phyloP scores from a whole-genome alignment of 2,113 vertebrate species.

The Clinocottus analis region DNA sequence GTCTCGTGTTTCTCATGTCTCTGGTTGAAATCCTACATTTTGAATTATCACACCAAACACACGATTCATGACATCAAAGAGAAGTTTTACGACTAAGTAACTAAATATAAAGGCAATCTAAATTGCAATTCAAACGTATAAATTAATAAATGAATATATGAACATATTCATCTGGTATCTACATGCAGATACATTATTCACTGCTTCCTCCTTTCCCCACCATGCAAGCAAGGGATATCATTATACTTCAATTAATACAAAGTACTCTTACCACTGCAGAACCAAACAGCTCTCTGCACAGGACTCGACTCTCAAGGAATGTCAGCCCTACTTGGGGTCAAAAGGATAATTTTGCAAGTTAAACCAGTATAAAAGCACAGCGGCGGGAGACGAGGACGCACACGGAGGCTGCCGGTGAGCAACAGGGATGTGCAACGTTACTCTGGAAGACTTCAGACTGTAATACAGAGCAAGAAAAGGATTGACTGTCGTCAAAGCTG shows the following conservation, averaged over 20 bases:
- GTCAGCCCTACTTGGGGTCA: slow-evolving; percentile 79
- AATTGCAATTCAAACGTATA: slow-evolving; percentile 68
- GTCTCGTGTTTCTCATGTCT: neutral
- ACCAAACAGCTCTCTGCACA: slow-evolving; percentile 47
- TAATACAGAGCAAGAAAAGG: slow-evolving; percentile 8
- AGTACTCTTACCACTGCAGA: slow-evolving; percentile 79
- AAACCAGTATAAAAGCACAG: slow-evolving; percentile 78
- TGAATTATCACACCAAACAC: slow-evolving; percentile 7
- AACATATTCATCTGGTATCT: slow-evolving; percentile 77
- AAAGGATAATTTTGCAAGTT: slow-evolving; percentile 79
- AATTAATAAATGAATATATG: slow-evolving; percentile 82
- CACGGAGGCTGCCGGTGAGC: slow-evolving; percentile 32
- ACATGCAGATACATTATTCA: slow-evolving; percentile 79
- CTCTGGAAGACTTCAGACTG: slow-evolving; percentile 8
- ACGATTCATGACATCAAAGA: neutral
- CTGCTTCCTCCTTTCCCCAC: slow-evolving; percentile 50
- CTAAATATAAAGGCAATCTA: slow-evolving; percentile 44
- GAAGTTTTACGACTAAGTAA: slow-evolving; percentile 4
- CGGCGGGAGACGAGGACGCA: slow-evolving; percentile 55
- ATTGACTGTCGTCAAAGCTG: slow-evolving; percentile 15
- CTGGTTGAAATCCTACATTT: neutral
- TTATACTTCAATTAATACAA: slow-evolving; percentile 83
- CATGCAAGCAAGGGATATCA: slow-evolving; percentile 68
- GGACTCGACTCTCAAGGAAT: slow-evolving; percentile 79
- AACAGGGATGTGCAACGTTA: slow-evolving; percentile 6